A percentile compares a stretch with the other conserved stretches of the same genome.
phyloP scores from a whole-genome alignment of 2,797 vertebrate genomes.

The Melanotaenia pygmaea region DNA sequence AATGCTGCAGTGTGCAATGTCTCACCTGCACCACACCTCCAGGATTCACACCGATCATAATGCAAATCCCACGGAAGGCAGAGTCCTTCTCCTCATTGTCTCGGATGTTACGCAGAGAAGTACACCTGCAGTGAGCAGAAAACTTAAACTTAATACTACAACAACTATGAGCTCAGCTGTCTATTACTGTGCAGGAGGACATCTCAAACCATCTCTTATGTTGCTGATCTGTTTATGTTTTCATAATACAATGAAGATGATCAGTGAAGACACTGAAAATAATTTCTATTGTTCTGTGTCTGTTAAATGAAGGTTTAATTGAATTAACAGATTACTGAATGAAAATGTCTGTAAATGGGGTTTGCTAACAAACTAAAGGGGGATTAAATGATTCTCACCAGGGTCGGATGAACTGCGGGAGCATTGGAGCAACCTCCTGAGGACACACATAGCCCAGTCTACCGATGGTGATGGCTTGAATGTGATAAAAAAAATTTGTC shows the following conservation, averaged over 20 bases:
- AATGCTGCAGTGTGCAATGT: no score
- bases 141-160: no score
- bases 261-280: no score
- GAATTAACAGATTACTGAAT: no score
- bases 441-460: slow-evolving; percentile 94
- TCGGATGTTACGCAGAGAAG: slow-evolving; percentile 83
- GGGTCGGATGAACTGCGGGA: slow-evolving; percentile 93
- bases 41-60: slow-evolving; percentile 96
- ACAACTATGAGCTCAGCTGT: not conserved
- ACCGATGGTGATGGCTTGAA: slow-evolving; percentile 92
- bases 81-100: slow-evolving; percentile 97
- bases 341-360: not conserved
- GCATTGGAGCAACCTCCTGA: slow-evolving; percentile 93
- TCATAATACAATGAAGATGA: no score
- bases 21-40: slow-evolving; percentile 92
- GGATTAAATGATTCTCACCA: slow-evolving; percentile 81
- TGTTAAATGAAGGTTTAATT: no score
- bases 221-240: no score
- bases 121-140: slow-evolving; percentile 57
- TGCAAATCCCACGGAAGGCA: slow-evolving; percentile 93
- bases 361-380: not conserved
- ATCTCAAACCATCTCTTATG: no score
- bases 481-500: slow-evolving; percentile 9
- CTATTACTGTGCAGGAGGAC: no score
- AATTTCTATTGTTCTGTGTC: no score